These are phyloP conservation scores for Poicephalus gulielmi DNA, from an alignment of 2,113 vertebrate genomes.

Conservation along the genomic window DNA sequence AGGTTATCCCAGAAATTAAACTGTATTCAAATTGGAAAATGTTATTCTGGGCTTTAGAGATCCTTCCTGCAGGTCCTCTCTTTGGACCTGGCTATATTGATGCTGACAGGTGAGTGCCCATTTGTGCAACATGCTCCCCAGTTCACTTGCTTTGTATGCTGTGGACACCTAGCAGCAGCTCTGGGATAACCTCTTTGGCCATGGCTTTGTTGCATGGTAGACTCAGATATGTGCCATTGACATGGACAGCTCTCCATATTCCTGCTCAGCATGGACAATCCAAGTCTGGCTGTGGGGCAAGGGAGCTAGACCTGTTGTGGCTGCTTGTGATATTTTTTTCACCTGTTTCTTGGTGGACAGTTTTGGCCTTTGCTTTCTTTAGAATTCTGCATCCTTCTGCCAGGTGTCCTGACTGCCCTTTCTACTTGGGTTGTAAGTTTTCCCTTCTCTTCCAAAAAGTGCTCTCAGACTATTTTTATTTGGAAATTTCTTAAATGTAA, in stretches of 20 bases:
- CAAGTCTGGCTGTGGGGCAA: neutral
- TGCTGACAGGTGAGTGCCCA: neutral
- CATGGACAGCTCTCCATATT: neutral
- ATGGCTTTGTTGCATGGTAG: neutral
- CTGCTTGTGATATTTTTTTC: neutral
- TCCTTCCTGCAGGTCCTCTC: neutral
- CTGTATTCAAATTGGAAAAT: neutral
- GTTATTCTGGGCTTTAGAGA: neutral
- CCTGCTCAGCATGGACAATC: neutral
- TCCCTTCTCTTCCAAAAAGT: neutral
- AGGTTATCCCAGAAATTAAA: neutral
- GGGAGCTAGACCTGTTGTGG: neutral
- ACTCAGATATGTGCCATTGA: neutral
- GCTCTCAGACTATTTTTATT: neutral
- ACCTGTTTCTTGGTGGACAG: neutral
- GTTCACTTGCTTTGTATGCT: neutral
- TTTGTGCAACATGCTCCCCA: fast-evolving
- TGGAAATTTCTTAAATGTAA: neutral
- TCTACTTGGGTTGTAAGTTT: neutral
- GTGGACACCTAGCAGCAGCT: neutral
- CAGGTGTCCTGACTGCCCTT: neutral
- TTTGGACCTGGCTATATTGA: neutral
- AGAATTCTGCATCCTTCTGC: neutral
- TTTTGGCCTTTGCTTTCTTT: neutral
- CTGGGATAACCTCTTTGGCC: neutral